phyloP scores from a whole-genome alignment of 1,140 invertebrate genomes.

The Drosophila ananassae region DNA sequence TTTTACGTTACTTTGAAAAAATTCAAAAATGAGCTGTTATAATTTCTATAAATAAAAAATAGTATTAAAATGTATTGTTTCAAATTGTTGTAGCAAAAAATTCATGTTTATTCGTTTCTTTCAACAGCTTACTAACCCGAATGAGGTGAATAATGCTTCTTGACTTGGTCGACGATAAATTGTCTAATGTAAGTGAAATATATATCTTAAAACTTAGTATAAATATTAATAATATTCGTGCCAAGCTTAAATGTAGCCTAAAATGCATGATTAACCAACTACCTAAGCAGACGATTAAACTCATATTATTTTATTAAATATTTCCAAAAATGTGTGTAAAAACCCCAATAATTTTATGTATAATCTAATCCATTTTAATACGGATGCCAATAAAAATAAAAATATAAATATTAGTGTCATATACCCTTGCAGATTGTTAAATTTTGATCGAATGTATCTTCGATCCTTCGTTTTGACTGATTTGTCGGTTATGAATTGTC shows the following conservation, averaged over 20 bases:
- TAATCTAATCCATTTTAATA: slow-evolving; percentile 15
- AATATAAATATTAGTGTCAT: slow-evolving; percentile 1
- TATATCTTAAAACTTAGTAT: not conserved
- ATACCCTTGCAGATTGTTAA: slow-evolving; percentile 28
- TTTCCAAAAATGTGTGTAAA: slow-evolving; percentile 13
- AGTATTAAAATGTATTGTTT: too few species aligned
- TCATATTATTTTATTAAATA: slow-evolving; percentile 20
- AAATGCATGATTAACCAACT: slow-evolving; percentile 38
- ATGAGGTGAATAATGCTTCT: slow-evolving; percentile 31
- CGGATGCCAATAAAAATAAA: not conserved
- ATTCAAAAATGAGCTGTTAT: not conserved
- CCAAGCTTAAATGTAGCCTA: slow-evolving; percentile 35
- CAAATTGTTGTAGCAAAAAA: not conserved
- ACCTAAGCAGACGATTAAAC: slow-evolving; percentile 38
- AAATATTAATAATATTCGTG: slow-evolving; percentile 28
- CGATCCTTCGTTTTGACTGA: not conserved
- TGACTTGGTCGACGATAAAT: slow-evolving; percentile 37
- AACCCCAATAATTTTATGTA: slow-evolving; percentile 20
- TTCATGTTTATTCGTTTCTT: not conserved
- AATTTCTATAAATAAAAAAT: not conserved
- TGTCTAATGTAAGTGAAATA: slow-evolving; percentile 28
- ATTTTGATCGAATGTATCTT: slow-evolving; percentile 6
- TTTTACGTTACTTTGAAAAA: not conserved
- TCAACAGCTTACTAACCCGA: slow-evolving; percentile 29
- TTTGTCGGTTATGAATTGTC: not conserved